A percentile compares a stretch with the other conserved stretches of the same genome.
Conservation (phyloP, 2,888 invertebrate genomes). For the Desoria tigrina region DNA sequence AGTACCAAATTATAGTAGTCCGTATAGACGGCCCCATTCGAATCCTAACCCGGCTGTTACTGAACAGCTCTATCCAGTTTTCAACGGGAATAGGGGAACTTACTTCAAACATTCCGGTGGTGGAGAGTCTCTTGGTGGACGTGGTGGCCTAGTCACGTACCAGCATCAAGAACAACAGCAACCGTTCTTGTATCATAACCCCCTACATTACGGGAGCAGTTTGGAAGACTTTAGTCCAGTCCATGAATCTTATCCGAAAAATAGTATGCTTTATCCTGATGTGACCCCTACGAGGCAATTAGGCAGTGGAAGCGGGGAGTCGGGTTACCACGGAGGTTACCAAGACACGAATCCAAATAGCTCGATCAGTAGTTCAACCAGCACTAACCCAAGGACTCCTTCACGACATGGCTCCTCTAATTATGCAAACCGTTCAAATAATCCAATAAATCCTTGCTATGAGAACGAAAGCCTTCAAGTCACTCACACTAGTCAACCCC, state of each 20-base stretch:
- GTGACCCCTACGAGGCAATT: slow-evolving; percentile 29
- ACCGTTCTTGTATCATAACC: slow-evolving; percentile 40
- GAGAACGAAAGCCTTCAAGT: slow-evolving; percentile 58
- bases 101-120: slow-evolving; percentile 3
- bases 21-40: slow-evolving; percentile 20
- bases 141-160: neutral
- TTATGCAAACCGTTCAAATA: neutral
- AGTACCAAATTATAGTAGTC: slow-evolving; percentile 15
- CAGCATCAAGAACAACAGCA: slow-evolving; percentile 30
- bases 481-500: slow-evolving; percentile 56
- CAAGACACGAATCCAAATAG: slow-evolving; percentile 59
- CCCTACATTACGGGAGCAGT: slow-evolving; percentile 38
- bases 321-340: slow-evolving; percentile 45
- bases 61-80: slow-evolving; percentile 24
- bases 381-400: slow-evolving; percentile 57
- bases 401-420: slow-evolving; percentile 45
- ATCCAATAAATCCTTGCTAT: slow-evolving; percentile 62
- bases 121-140: neutral
- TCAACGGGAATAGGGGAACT: neutral
- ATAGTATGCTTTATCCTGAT: slow-evolving; percentile 30
- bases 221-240: slow-evolving; percentile 41
- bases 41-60: slow-evolving; percentile 27
- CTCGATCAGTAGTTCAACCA: slow-evolving; percentile 59
- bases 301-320: slow-evolving; percentile 46
- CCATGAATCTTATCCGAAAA: slow-evolving; percentile 31